Evolutionary conservation across 2,797 vertebrate genomes (phyloP), one percentile per base, ranked within the genome.

Genomic region (Hirundo rustica): DNA sequence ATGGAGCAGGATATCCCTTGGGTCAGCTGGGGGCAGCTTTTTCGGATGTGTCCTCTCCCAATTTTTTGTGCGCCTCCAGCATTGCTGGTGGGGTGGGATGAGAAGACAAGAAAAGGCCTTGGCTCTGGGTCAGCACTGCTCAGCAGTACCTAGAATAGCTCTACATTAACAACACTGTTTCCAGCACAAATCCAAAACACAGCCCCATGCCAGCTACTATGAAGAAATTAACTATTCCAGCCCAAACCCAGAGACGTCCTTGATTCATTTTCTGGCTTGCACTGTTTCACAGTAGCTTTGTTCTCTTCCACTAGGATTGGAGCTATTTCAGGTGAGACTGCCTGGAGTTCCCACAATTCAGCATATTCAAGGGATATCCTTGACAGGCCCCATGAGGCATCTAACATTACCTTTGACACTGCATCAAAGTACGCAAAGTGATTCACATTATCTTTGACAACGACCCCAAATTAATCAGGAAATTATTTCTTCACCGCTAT

Each of bases 1-100:
- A 45, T 0, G 0, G 25, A 65, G 27, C 1, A 12, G 51, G 16
- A 64, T 4, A 29, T 11, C 18, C 40, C 62, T 29, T 21, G 14
- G 27, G 38, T 27, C 34, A 75, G 4, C 0, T 67, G 54, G 15
- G 17, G 38, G 53, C 65, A 67, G 23, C 27, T 44, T 25, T 44
- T 26, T 25, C 0, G 0, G 42, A 30, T 34, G 5, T 16, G 19
- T 22, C 12, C 20, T 23, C 36, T 38, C 58, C 53, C 65, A 54
- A 4, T 2, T 48, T 36, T 40, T 16, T 12, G 14, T 10, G 42
- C 21, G 14, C 17, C 25, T 25, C 36, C n/a, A 73, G 61, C 48
- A 61, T 2, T 5, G 9, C 19, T 40, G 38, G 21, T 30, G 11
- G 29, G 20, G 32, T 20, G 25, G 13, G 21, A 11, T 13, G 25